phyloP scores from a whole-genome alignment of 2,888 invertebrate genomes.

The Synergus umbraculus region DNA sequence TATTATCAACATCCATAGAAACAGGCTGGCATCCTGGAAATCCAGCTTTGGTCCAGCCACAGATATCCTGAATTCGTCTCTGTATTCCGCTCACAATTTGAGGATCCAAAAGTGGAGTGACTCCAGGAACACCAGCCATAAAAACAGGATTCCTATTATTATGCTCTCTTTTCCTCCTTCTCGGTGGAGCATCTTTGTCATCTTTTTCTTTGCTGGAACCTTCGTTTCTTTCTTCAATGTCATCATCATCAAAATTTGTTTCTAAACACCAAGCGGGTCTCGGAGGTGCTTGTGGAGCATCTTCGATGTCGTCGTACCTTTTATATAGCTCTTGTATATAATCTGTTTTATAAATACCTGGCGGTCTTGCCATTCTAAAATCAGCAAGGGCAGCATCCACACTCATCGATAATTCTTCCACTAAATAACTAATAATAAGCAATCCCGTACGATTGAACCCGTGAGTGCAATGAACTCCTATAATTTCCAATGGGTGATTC shows the following conservation, averaged over 20 bases:
- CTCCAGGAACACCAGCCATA: conserved; percentile 92
- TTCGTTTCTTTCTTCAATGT: conserved; percentile 62
- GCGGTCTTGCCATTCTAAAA: conserved; percentile 89
- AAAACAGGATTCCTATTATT: conserved; percentile 84
- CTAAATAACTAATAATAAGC: conserved; percentile 93
- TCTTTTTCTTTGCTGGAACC: conserved; percentile 53
- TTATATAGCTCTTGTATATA: conserved; percentile 94
- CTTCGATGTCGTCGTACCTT: conserved; percentile 84
- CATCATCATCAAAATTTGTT: conserved; percentile 64
- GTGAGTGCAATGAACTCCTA: conserved; percentile 96
- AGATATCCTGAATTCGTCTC: conserved; percentile 87
- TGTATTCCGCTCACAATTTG: conserved; percentile 83
- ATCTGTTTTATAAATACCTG: conserved; percentile 98
- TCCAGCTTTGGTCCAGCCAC: conserved; percentile 87
- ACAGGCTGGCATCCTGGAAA: conserved; percentile 99
- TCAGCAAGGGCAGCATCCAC: conserved; percentile 89
- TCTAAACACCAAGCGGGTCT: conserved; percentile 94
- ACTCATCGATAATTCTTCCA: conserved; percentile 89
- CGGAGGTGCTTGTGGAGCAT: conserved; percentile 85
- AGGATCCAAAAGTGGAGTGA: conserved; percentile 84
- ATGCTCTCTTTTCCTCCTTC: conserved; percentile 79
- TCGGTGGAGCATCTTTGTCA: conserved; percentile 57
- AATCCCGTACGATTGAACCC: conserved; percentile 99
- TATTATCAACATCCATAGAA: conserved; percentile 93
- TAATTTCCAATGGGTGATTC: conserved; percentile 86